These are phyloP conservation scores for Drosophila lacicola DNA, from an alignment of 2,888 invertebrate species.

Conservation along the genomic window DNA sequence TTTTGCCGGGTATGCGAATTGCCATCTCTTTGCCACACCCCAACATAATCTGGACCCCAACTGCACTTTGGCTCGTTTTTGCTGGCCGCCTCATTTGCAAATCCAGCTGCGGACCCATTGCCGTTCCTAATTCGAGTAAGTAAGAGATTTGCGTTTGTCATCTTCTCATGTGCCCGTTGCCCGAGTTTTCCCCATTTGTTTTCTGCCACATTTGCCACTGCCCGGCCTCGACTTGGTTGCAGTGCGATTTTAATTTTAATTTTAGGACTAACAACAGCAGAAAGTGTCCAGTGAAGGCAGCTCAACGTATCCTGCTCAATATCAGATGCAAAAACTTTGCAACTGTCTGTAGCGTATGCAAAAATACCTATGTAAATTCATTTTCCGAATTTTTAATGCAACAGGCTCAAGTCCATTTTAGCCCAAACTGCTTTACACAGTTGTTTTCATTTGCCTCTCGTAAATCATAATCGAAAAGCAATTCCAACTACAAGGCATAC, in stretches of 20 bases:
- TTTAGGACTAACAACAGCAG: background rate
- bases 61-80: slow-evolving; percentile 39
- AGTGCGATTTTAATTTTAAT: slow-evolving; percentile 10
- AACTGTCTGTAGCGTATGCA: background rate
- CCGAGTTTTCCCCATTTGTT: background rate
- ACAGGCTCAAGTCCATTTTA: background rate
- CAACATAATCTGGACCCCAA: slow-evolving; percentile 29
- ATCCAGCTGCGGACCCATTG: slow-evolving; percentile 2
- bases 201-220: background rate
- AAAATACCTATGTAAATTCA: slow-evolving; percentile 1
- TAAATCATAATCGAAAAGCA: background rate
- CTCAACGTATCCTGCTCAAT: slow-evolving; percentile 8
- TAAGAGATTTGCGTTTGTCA: slow-evolving; percentile 44
- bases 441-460: background rate
- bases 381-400: background rate
- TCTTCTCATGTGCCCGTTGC: slow-evolving; percentile 2
- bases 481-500: no score
- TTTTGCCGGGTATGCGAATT: slow-evolving; percentile 23
- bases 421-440: background rate
- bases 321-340: background rate
- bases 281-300: slow-evolving; percentile 4
- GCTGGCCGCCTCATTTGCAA: slow-evolving; percentile 15
- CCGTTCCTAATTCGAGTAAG: slow-evolving; percentile 14
- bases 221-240: background rate
- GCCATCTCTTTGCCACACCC: slow-evolving; percentile 57